Evolutionary conservation across 2,797 vertebrate genomes (phyloP).

Genomic region (Syndactyla subalaris): DNA sequence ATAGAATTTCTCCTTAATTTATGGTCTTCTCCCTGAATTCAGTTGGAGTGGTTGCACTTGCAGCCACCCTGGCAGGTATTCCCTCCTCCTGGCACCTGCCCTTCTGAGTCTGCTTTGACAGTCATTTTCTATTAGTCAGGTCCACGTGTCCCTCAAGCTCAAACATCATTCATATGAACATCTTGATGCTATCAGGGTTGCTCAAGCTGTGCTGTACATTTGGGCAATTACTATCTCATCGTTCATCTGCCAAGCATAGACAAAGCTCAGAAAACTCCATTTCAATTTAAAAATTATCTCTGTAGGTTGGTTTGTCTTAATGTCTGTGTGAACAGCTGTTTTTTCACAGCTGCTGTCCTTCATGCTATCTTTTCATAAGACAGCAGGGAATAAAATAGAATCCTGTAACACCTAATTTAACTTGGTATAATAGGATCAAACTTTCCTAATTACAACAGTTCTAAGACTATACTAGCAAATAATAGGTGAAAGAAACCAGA

Average conservation of each 20-base stretch:
- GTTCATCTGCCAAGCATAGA: neutral
- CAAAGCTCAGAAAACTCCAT: neutral
- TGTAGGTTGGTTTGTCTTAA: neutral
- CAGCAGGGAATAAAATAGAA: conserved; percentile 26
- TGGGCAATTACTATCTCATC: neutral
- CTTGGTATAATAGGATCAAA: conserved; percentile 9
- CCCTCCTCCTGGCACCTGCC: neutral
- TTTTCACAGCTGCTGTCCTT: conserved; percentile 4
- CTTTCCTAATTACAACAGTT: conserved; percentile 1
- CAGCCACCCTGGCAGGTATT: neutral
- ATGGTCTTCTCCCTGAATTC: neutral
- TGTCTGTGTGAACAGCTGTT: neutral
- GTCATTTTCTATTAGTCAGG: neutral
- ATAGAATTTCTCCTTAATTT: neutral
- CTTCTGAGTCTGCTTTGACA: neutral
- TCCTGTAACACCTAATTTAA: conserved; percentile 27
- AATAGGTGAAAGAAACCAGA: conserved; percentile 28
- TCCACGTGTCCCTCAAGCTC: neutral
- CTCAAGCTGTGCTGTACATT: neutral
- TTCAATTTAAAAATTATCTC: conserved; percentile 12
- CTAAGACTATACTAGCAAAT: conserved; percentile 3
- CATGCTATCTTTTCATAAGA: neutral
- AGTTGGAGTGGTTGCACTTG: neutral
- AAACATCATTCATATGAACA: neutral
- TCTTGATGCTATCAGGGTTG: neutral